A percentile compares a stretch with the other conserved stretches of the same genome.
Evolutionary conservation across 2,113 vertebrate genomes (phyloP).

Genomic region (Cichladusa arquata): DNA sequence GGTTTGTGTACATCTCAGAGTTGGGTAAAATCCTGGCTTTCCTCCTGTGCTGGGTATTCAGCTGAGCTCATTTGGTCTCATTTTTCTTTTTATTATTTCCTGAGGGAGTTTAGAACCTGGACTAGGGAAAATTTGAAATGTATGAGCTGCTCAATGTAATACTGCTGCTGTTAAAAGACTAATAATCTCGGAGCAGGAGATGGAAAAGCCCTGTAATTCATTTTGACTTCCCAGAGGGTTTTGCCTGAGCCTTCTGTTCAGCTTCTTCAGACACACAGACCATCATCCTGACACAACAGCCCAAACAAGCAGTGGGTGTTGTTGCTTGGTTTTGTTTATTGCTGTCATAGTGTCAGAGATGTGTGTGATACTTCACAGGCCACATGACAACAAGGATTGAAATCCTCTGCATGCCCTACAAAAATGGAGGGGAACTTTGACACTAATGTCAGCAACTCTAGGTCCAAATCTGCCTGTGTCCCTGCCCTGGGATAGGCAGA

Average conservation of each 20-base stretch:
- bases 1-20: neutral
- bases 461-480: neutral
- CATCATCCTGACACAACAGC: neutral
- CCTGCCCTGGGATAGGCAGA: neutral
- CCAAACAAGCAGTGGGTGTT: neutral
- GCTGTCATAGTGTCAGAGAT: neutral
- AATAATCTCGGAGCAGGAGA: neutral
- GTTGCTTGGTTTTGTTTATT: neutral
- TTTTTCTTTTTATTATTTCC: conserved; percentile 26
- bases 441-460: accelerated
- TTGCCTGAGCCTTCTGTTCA: neutral
- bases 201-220: neutral
- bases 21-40: neutral
- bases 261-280: neutral
- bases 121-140: neutral
- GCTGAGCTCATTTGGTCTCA: neutral
- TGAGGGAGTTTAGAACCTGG: neutral
- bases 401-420: neutral
- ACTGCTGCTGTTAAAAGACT: neutral
- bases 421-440: neutral
- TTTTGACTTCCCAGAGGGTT: neutral
- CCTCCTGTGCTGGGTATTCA: neutral
- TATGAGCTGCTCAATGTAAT: neutral
- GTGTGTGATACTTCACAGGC: neutral
- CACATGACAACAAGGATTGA: neutral